Conservation (phyloP, 2,113 vertebrate species). For the Dryoscopus gambensis region DNA sequence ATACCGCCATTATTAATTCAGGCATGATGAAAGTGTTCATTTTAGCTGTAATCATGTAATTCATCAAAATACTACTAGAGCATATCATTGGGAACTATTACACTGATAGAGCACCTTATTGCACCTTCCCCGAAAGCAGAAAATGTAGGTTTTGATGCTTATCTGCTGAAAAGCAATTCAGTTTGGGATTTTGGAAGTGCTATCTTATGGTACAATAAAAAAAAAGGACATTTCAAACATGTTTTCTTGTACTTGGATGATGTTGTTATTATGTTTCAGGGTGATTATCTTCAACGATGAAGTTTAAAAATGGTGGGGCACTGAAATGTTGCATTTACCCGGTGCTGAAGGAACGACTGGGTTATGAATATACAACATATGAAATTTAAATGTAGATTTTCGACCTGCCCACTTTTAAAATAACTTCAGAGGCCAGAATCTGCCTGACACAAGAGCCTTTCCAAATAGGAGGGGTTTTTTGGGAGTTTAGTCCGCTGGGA, state of each 20-base stretch:
- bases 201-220: conserved; percentile 51
- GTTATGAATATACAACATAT: neutral
- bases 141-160: conserved; percentile 72
- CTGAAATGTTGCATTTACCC: conserved; percentile 3
- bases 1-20: conserved; percentile 78
- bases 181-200: conserved; percentile 45
- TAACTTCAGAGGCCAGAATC: neutral
- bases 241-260: conserved; percentile 29
- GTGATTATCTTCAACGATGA: conserved; percentile 26
- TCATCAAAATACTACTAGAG: conserved; percentile 89
- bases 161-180: conserved; percentile 67
- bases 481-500: neutral
- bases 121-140: conserved; percentile 67
- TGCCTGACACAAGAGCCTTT: neutral
- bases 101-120: conserved; percentile 79
- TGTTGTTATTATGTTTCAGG: conserved; percentile 38
- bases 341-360: neutral
- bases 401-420: neutral
- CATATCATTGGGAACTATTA: conserved; percentile 80
- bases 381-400: neutral
- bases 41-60: conserved; percentile 93
- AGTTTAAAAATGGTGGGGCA: conserved; percentile 23
- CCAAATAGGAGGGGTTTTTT: neutral
- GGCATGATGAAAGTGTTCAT: conserved; percentile 89
- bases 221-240: conserved; percentile 38